phyloP scores from a whole-genome alignment of 2,113 vertebrate genomes.

The Lasiurus cinereus region DNA sequence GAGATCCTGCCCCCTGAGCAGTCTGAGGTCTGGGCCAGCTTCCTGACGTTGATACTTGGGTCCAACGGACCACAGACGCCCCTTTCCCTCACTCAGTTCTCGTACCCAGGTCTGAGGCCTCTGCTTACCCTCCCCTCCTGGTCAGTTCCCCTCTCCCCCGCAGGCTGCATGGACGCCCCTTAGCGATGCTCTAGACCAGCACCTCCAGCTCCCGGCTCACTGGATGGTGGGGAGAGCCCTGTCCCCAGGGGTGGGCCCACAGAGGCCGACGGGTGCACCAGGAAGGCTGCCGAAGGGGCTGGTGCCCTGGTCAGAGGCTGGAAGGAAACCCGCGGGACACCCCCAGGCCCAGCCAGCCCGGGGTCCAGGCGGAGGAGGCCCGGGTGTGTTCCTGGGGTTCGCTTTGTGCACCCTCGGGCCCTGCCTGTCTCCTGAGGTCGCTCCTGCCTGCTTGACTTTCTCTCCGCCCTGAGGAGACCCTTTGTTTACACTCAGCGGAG shows the following conservation, averaged over 20 bases:
- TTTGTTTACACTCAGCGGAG: slow-evolving; percentile 54
- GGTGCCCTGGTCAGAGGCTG: not conserved
- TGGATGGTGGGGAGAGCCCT: not conserved
- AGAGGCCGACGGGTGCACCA: no score
- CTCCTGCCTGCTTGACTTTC: no score
- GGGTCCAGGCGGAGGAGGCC: not conserved
- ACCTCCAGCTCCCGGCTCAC: not conserved
- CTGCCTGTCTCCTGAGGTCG: not conserved
- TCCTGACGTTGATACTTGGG: not conserved
- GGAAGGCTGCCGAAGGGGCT: not conserved
- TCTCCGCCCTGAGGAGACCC: slow-evolving; percentile 5
- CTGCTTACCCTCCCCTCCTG: not conserved
- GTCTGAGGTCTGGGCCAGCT: not conserved
- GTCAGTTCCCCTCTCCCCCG: not conserved
- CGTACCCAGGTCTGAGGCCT: not conserved
- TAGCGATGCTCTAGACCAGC: not conserved
- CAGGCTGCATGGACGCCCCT: not conserved
- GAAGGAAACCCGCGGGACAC: not conserved
- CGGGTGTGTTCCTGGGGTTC: not conserved
- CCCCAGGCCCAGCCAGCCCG: not conserved
- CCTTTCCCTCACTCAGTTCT: not conserved
- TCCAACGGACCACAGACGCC: not conserved
- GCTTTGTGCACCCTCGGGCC: not conserved
- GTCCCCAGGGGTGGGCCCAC: not conserved
- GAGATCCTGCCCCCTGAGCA: not conserved